Evolutionary conservation across 1,140 invertebrate species (phyloP).

Genomic region (Dysdera silvatica): DNA sequence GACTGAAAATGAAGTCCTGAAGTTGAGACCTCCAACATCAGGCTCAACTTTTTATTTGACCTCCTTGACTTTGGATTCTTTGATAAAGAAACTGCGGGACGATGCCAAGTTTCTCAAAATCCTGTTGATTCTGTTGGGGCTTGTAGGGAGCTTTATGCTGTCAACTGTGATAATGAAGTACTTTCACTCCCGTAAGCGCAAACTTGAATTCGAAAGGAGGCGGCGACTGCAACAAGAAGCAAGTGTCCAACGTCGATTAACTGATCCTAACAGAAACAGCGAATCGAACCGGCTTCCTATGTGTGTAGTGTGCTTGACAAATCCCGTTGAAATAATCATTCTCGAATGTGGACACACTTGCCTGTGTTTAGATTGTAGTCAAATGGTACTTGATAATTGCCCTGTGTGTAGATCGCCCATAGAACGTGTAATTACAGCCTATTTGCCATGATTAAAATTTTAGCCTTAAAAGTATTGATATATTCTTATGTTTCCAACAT

Average conservation of each 20-base stretch:
- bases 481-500: no score
- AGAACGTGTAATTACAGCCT: conserved; percentile 37
- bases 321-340: conserved; percentile 42
- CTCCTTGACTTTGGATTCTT: conserved; percentile 34
- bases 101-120: conserved; percentile 37
- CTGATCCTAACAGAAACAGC: no score
- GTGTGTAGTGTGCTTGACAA: conserved; percentile 44
- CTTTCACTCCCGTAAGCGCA: no score
- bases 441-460: conserved; percentile 37
- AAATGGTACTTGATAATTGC: conserved; percentile 38
- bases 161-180: no score
- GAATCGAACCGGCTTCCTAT: no score
- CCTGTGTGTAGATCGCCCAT: conserved; percentile 43
- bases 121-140: conserved; percentile 33
- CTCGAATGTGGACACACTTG: conserved; percentile 46
- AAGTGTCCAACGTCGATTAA: no score
- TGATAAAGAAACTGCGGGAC: conserved; percentile 37
- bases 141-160: conserved; percentile 28
- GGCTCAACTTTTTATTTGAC: conserved; percentile 40
- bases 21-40: conserved; percentile 36
- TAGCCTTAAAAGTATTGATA: no score
- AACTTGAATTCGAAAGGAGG: no score
- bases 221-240: no score
- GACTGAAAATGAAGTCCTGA: conserved; percentile 36
- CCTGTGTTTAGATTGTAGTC: conserved; percentile 43